phyloP scores from a whole-genome alignment of 2,888 invertebrate species.

The Tinea pellionella region DNA sequence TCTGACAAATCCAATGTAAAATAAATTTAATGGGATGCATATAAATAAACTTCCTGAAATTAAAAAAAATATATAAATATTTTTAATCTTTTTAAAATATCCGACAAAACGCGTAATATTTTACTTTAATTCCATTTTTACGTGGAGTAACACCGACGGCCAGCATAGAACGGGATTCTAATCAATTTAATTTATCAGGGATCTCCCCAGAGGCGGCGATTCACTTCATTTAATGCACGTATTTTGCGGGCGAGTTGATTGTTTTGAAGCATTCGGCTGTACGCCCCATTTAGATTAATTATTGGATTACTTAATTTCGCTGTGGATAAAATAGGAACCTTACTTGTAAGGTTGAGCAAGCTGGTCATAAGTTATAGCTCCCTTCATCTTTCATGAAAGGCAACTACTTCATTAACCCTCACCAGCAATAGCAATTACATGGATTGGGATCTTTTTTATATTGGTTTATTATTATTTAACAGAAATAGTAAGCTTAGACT shows the following conservation, averaged over 20 bases:
- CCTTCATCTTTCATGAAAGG: not conserved
- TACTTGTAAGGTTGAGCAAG: not conserved
- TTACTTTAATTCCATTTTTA: constrained; percentile 62
- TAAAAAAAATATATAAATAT: too few relatives aligned
- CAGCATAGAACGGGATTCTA: constrained; percentile 65
- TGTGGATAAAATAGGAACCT: constrained; percentile 4
- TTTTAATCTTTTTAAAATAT: too few relatives aligned
- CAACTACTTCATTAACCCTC: not conserved
- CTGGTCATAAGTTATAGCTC: not conserved
- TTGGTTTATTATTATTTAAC: too few relatives aligned
- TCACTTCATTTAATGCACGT: constrained; percentile 71
- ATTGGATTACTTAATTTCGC: constrained; percentile 68
- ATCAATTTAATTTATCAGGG: constrained; percentile 71
- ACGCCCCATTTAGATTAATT: constrained; percentile 70
- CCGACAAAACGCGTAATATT: constrained; percentile 53
- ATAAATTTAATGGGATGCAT: too few relatives aligned
- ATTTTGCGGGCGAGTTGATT: constrained; percentile 68
- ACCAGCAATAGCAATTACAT: not conserved
- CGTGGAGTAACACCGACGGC: constrained; percentile 50
- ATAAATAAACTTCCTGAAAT: too few relatives aligned
- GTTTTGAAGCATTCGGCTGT: constrained; percentile 69
- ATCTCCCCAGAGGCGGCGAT: constrained; percentile 63
- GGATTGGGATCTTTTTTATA: not conserved
- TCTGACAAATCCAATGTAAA: too few relatives aligned
- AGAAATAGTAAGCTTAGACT: not conserved